Evolutionary conservation across 1,140 invertebrate species (phyloP).

Genomic region (Contarinia nasturtii): DNA sequence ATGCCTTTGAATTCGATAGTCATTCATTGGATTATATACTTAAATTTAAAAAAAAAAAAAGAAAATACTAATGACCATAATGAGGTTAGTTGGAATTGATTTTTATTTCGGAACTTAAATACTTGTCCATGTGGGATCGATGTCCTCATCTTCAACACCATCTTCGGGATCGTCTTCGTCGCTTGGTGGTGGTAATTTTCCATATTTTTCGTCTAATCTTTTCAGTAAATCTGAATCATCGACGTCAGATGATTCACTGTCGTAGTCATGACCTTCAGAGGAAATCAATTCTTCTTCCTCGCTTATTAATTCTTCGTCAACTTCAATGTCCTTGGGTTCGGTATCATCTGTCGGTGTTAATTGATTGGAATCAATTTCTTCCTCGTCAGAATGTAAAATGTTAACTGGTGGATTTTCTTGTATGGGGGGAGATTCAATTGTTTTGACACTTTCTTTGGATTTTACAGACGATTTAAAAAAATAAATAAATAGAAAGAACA

Average conservation of each 20-base stretch:
- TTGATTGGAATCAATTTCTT: constrained; percentile 12
- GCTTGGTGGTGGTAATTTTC: constrained; percentile 32
- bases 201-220: constrained; percentile 49
- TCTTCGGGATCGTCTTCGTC: constrained; percentile 28
- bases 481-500: no score
- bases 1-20: background rate
- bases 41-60: background rate
- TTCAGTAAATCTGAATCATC: constrained; percentile 43
- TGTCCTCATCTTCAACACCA: constrained; percentile 28
- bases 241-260: constrained; percentile 36
- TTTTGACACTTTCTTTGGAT: no score
- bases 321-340: constrained; percentile 9
- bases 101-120: constrained; percentile 8
- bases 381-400: constrained; percentile 8
- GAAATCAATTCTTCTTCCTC: constrained; percentile 11
- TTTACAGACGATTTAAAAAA: no score
- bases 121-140: constrained; percentile 25
- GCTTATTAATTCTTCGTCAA: constrained; percentile 14
- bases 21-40: background rate
- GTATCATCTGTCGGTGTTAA: background rate
- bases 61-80: background rate
- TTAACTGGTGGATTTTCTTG: no score
- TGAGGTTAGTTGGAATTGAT: background rate
- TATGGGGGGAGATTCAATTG: no score
- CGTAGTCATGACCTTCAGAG: constrained; percentile 17